Evolutionary conservation across 1,140 invertebrate genomes (phyloP).

Genomic region (Drosophila micromelanica): DNA sequence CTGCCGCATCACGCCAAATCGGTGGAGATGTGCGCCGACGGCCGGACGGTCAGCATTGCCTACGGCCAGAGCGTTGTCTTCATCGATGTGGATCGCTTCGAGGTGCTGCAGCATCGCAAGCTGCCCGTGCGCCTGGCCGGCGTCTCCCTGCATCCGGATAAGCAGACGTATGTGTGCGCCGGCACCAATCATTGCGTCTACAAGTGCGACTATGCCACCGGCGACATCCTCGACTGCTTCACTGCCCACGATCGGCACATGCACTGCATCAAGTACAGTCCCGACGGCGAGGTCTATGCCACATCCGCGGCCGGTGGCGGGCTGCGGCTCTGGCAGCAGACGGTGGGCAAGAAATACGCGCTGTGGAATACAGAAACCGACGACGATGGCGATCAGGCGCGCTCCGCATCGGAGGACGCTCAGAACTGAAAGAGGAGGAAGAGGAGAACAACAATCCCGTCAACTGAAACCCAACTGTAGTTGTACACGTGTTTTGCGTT

Average conservation of each 20-base stretch:
- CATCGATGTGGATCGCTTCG: conserved; percentile 90
- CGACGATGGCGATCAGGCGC: neutral
- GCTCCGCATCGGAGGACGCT: neutral
- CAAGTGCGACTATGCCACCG: conserved; percentile 96
- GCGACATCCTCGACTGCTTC: conserved; percentile 91
- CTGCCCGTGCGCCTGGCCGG: conserved; percentile 94
- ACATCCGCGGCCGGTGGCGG: conserved; percentile 98
- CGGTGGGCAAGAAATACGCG: conserved; percentile 96
- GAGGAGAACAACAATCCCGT: neutral
- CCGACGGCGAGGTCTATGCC: conserved; percentile 96
- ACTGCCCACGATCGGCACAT: conserved; percentile 98
- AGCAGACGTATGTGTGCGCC: conserved; percentile 95
- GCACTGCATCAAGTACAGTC: conserved; percentile 95
- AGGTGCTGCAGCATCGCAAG: conserved; percentile 91
- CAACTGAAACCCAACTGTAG: conserved; percentile 19
- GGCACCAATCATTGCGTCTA: conserved; percentile 98
- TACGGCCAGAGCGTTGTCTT: conserved; percentile 91
- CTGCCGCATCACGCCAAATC: conserved; percentile 93
- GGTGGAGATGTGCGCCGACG: conserved; percentile 94
- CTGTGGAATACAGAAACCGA: conserved; percentile 90
- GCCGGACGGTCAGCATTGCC: conserved; percentile 91
- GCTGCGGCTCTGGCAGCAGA: conserved; percentile 95
- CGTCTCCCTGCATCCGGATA: conserved; percentile 95
- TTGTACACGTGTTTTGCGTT: conserved; percentile 34
- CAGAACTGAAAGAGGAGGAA: neutral